phyloP scores from a whole-genome alignment of 35 echinoderm and acorn worm species.

The Eucidaris tribuloides region DNA sequence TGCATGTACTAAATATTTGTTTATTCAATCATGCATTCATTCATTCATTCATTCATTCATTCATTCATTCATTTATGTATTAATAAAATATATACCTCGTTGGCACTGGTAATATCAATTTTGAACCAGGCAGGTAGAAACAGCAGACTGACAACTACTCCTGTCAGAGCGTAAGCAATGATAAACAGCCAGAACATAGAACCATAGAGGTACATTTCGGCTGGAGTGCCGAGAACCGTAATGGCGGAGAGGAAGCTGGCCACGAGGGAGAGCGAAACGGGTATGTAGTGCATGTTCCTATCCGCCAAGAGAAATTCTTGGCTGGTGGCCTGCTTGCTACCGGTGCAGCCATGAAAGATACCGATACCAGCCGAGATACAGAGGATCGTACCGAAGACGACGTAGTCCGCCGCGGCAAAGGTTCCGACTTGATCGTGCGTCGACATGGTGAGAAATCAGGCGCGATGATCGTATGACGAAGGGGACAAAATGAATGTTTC shows the following conservation, averaged over 20 bases:
- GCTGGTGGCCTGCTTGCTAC: conserved; percentile 30
- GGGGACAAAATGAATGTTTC: too few relatives aligned
- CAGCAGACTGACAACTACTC: neutral
- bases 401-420: conserved; percentile 40
- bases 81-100: too few relatives aligned
- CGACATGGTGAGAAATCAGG: too few relatives aligned
- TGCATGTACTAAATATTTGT: too few relatives aligned
- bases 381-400: conserved; percentile 37
- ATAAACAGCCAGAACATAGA: conserved; percentile 38
- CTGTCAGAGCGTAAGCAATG: neutral
- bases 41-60: neutral
- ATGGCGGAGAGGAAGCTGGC: conserved; percentile 75
- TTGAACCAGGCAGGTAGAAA: conserved; percentile 30
- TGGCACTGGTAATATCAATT: conserved; percentile 20
- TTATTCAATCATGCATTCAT: too few relatives aligned
- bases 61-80: too few relatives aligned
- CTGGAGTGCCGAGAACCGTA: conserved; percentile 51
- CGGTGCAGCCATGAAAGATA: conserved; percentile 39
- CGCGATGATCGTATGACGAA: too few relatives aligned
- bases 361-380: conserved; percentile 37
- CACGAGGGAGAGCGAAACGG: conserved; percentile 44
- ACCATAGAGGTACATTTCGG: conserved; percentile 46
- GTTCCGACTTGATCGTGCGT: neutral
- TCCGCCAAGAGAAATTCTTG: conserved; percentile 65
- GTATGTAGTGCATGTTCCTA: conserved; percentile 25